Conservation (phyloP, 64 coral and sea anemone genomes). For the Montipora sp. region DNA sequence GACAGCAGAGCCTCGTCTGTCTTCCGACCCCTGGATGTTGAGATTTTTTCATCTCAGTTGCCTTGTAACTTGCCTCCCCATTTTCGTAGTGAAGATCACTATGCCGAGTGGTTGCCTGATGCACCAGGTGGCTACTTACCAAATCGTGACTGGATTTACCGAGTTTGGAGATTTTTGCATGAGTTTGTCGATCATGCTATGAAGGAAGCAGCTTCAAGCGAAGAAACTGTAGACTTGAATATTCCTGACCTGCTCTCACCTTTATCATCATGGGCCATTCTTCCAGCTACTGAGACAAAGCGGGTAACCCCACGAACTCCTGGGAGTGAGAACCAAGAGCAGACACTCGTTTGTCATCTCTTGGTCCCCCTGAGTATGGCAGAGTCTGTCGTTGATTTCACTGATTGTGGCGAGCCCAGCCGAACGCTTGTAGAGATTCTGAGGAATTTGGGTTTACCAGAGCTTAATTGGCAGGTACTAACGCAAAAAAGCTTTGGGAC, state of each 20-base stretch:
- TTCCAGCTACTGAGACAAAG: conserved; percentile 8
- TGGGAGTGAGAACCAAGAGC: too few species aligned
- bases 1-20: not conserved
- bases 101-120: conserved; percentile 16
- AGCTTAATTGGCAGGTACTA: not conserved
- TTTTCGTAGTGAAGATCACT: not conserved
- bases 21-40: conserved; percentile 45
- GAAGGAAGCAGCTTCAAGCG: too few species aligned
- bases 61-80: not conserved
- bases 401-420: not conserved
- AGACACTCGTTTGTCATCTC: not conserved
- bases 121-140: not conserved
- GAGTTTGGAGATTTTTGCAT: conserved; percentile 40
- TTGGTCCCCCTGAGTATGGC: conserved; percentile 7
- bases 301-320: not conserved
- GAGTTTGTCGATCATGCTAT: not conserved
- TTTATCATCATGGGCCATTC: conserved; percentile 11
- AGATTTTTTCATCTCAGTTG: not conserved
- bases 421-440: not conserved
- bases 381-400: not conserved
- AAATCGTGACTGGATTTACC: conserved; percentile 11
- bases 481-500: not conserved
- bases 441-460: not conserved
- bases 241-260: not conserved
- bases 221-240: too few species aligned